Evolutionary conservation across 1,140 invertebrate genomes (phyloP).

Genomic region (Augochlora pura): DNA sequence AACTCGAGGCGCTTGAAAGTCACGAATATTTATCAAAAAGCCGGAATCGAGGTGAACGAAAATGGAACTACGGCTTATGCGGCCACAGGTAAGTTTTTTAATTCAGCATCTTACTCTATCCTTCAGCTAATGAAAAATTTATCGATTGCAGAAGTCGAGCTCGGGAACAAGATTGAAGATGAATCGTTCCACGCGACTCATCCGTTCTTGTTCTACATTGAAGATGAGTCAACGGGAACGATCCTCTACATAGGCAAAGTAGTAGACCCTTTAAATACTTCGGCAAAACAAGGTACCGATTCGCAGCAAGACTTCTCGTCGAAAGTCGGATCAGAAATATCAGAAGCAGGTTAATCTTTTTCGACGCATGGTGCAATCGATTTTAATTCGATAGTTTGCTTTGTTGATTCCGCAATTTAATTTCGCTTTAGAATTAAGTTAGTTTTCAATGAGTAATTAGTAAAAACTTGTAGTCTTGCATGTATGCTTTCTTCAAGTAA

Average conservation of each 20-base stretch:
- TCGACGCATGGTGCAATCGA: neutral
- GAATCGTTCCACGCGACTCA: constrained; percentile 84
- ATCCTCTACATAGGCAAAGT: constrained; percentile 88
- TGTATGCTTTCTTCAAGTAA: no score
- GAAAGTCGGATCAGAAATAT: neutral
- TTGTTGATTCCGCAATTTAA: neutral
- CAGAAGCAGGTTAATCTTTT: constrained; percentile 22
- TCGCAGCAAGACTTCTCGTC: neutral
- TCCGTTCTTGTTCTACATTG: constrained; percentile 90
- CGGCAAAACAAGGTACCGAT: constrained; percentile 25
- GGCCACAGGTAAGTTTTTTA: constrained; percentile 83
- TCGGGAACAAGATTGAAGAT: constrained; percentile 87
- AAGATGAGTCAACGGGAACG: constrained; percentile 86
- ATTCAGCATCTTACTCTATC: neutral
- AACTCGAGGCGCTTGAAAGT: constrained; percentile 82
- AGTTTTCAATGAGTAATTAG: neutral
- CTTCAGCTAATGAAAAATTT: neutral
- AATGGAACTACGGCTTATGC: constrained; percentile 89
- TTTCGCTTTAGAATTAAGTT: neutral
- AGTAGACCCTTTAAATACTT: constrained; percentile 79
- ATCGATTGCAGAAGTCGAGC: constrained; percentile 81
- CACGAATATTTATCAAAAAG: constrained; percentile 89
- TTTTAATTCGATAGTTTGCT: neutral
- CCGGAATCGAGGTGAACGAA: constrained; percentile 92
- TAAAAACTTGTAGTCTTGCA: no score